Conservation (phyloP, 2,888 invertebrate species). For the Pandemis cinnamomeana region DNA sequence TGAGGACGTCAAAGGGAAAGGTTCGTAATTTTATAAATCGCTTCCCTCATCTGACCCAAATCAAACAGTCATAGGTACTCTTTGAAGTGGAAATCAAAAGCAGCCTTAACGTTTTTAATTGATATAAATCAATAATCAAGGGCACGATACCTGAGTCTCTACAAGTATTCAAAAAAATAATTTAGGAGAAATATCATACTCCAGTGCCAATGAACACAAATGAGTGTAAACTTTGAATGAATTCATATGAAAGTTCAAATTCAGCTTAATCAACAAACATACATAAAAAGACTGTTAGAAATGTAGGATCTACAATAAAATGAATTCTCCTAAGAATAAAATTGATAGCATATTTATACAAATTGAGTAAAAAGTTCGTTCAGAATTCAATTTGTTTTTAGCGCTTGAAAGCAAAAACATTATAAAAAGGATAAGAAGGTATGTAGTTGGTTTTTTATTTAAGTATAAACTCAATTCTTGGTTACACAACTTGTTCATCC, state of each 20-base stretch:
- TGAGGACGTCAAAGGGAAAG: slow-evolving; percentile 48
- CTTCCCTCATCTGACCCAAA: slow-evolving; percentile 48
- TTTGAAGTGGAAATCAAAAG: slow-evolving; percentile 49
- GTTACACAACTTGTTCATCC: no score
- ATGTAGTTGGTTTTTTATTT: no score
- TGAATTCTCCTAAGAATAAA: not conserved
- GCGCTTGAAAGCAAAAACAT: no score
- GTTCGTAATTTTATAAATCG: slow-evolving; percentile 49
- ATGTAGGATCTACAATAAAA: not conserved
- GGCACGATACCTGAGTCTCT: not conserved
- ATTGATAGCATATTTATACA: no score
- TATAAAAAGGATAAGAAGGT: no score
- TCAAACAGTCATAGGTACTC: slow-evolving; percentile 44
- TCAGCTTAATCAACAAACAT: not conserved
- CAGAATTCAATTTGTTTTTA: no score
- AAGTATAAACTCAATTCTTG: no score
- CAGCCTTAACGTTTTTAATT: slow-evolving; percentile 45
- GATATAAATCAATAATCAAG: slow-evolving; percentile 39
- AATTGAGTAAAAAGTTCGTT: no score
- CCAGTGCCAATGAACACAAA: slow-evolving; percentile 8
- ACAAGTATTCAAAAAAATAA: slow-evolving; percentile 23
- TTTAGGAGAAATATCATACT: slow-evolving; percentile 16
- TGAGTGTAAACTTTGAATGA: not conserved
- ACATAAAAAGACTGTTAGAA: no score
- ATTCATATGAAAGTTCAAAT: not conserved